A percentile compares a stretch with the other conserved stretches of the same genome.
Evolutionary conservation across 2,888 invertebrate species (phyloP).

Genomic region (Ophraella communa): DNA sequence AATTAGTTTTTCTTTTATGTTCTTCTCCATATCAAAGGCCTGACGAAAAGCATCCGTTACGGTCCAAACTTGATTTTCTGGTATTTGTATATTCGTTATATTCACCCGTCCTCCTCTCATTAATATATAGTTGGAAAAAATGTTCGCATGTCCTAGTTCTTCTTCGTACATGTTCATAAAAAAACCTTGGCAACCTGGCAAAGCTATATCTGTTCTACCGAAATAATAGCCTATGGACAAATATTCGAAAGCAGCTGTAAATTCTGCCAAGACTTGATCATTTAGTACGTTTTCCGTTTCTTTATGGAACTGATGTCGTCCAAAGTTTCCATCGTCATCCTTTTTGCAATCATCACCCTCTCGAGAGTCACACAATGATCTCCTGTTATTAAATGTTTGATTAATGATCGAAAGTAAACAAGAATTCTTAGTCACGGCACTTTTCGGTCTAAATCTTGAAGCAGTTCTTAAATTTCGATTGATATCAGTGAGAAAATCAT

Average conservation of each 20-base stretch:
- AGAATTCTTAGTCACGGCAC: neutral
- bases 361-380: neutral
- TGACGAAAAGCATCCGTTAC: conserved; percentile 58
- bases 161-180: conserved; percentile 63
- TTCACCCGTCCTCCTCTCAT: conserved; percentile 60
- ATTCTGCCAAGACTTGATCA: conserved; percentile 65
- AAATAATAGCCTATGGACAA: conserved; percentile 67
- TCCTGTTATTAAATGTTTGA: neutral
- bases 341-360: neutral
- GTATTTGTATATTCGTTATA: conserved; percentile 51
- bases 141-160: conserved; percentile 60
- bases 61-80: conserved; percentile 56
- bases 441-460: neutral
- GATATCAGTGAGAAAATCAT: neutral
- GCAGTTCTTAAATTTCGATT: neutral
- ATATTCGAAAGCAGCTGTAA: conserved; percentile 68
- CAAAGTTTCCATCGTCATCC: conserved; percentile 12
- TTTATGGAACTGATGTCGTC: conserved; percentile 54
- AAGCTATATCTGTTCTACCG: conserved; percentile 59
- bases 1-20: conserved; percentile 57
- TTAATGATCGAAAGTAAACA: neutral
- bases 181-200: conserved; percentile 59
- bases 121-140: conserved; percentile 60
- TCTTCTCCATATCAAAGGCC: conserved; percentile 53
- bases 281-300: conserved; percentile 64